phyloP scores from a whole-genome alignment of 1,140 invertebrate genomes.

The Drosophila jambulina region DNA sequence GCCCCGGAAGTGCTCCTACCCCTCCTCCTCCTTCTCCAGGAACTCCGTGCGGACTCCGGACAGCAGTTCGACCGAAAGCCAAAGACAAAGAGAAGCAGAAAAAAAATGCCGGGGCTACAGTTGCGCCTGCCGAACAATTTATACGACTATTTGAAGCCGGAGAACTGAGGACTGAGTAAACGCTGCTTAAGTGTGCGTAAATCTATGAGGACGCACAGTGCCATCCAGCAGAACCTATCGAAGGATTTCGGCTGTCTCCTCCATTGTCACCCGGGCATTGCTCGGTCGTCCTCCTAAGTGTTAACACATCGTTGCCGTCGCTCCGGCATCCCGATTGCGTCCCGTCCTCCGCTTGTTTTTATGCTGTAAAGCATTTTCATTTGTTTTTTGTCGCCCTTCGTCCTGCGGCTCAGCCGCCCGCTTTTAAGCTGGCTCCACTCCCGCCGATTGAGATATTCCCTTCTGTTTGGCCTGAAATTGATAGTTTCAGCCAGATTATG shows the following conservation, averaged over 20 bases:
- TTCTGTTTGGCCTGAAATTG: conserved; percentile 65
- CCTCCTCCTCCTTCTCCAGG: background rate
- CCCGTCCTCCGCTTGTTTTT: conserved; percentile 35
- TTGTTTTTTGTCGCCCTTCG: conserved; percentile 39
- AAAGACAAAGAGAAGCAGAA: conserved; percentile 40
- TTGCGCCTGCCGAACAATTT: conserved; percentile 58
- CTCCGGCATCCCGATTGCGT: conserved; percentile 5
- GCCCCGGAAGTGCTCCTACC: conserved; percentile 41
- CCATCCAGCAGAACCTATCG: conserved; percentile 45
- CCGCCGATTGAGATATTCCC: conserved; percentile 29
- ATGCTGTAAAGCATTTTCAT: conserved; percentile 64
- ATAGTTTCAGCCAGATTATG: conserved; percentile 76
- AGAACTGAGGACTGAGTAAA: conserved; percentile 57
- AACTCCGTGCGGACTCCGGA: conserved; percentile 18
- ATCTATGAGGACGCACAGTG: conserved; percentile 67
- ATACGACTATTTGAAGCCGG: conserved; percentile 60
- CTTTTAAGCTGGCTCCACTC: conserved; percentile 3
- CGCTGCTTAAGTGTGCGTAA: conserved; percentile 75
- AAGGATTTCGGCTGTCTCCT: conserved; percentile 55
- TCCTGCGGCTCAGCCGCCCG: background rate
- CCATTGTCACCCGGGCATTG: conserved; percentile 34
- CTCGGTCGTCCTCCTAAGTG: conserved; percentile 52
- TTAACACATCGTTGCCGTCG: conserved; percentile 65
- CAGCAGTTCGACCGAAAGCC: conserved; percentile 39
- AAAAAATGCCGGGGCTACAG: conserved; percentile 53